Base-by-base conservation (phyloP, 2,888 invertebrate genomes). In the Sycophila texana region DNA sequence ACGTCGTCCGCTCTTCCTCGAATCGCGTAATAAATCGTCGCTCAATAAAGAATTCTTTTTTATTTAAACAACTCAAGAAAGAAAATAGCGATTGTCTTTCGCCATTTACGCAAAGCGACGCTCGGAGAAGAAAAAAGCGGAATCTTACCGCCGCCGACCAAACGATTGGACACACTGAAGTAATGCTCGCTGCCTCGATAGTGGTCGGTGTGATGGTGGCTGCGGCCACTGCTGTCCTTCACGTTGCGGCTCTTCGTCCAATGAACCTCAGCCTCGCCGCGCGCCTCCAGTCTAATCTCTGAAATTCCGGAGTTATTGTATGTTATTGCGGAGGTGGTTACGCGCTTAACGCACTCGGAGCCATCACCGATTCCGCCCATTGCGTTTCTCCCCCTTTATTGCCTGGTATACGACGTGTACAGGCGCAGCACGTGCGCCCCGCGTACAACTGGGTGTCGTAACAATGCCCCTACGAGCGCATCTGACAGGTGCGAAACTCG, bases 201-300 rank as follows among this genome's bases (percentile, higher is more conserved):
- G 39, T 77, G 70, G 4, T 80, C 74, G 5, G 53, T 71, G 13
- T 47, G 65, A 4, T 13, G 16, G 18, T 57, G 70, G 7, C 67
- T 71, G 10, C 61, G 61, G 2, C 80, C 80, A 7, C 65, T 65
- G 18, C 63, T 53, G 65, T 75, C 75, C 26, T 75, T 78, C 5
- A 51, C 26, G 13, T 51, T 58, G 3, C 57, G 57, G 2, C 14
- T 71, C 26, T 75, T 72, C n/a, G 72, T 79, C 81, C 81, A 79
- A 18, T 79, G 75, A 72, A 72, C 68, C 26, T 76, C 73, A 5
- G 81, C 79, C 53, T 76, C 79, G 14, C 81, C 81, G 2, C 16
- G 18, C 5, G 70, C 81, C 39, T 81, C 75, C 20, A 81, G 14
- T 53, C 77, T 51, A 16, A 81, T 79, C 30, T 81, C 81, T 81